Percentiles rank a stretch among this genome's conserved stretches.
phyloP scores from a whole-genome alignment of 2,113 vertebrate species.

The Theristicus caerulescens region DNA sequence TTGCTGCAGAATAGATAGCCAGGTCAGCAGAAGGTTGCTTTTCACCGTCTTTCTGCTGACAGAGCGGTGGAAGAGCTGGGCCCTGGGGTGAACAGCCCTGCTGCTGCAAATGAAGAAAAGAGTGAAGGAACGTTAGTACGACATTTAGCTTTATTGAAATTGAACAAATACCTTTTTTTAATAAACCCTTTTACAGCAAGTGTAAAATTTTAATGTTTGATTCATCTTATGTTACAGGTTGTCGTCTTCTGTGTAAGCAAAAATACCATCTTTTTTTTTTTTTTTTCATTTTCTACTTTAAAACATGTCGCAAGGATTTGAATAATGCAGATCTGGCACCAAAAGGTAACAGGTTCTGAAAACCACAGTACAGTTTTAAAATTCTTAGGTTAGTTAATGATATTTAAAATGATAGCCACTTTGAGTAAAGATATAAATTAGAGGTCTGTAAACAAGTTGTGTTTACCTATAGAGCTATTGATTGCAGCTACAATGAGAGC shows the following conservation, averaged over 20 bases:
- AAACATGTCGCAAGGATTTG: slow-evolving; percentile 81
- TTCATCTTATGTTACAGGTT: slow-evolving; percentile 74
- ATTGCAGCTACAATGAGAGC: slow-evolving; percentile 76
- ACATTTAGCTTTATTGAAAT: slow-evolving; percentile 93
- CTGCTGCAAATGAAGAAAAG: slow-evolving; percentile 16
- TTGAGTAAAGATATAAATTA: slow-evolving; percentile 82
- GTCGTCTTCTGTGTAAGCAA: slow-evolving; percentile 77
- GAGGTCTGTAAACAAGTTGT: slow-evolving; percentile 75
- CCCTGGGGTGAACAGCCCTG: not conserved
- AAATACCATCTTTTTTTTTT: slow-evolving; percentile 74
- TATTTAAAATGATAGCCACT: slow-evolving; percentile 82
- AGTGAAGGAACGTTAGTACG: slow-evolving; percentile 56
- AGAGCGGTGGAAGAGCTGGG: not conserved
- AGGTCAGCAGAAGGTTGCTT: not conserved
- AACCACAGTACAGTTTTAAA: slow-evolving; percentile 84
- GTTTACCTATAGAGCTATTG: slow-evolving; percentile 74
- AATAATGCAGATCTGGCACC: slow-evolving; percentile 77
- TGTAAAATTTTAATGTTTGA: slow-evolving; percentile 78
- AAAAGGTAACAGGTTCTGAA: slow-evolving; percentile 82
- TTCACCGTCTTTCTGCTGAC: not conserved
- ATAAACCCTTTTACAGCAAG: slow-evolving; percentile 81
- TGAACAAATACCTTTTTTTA: slow-evolving; percentile 80
- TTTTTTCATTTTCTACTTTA: slow-evolving; percentile 69
- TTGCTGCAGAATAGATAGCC: not conserved
- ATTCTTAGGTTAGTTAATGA: slow-evolving; percentile 75